Conservation (phyloP, 2,888 invertebrate genomes). For the Campoletis raptor region DNA sequence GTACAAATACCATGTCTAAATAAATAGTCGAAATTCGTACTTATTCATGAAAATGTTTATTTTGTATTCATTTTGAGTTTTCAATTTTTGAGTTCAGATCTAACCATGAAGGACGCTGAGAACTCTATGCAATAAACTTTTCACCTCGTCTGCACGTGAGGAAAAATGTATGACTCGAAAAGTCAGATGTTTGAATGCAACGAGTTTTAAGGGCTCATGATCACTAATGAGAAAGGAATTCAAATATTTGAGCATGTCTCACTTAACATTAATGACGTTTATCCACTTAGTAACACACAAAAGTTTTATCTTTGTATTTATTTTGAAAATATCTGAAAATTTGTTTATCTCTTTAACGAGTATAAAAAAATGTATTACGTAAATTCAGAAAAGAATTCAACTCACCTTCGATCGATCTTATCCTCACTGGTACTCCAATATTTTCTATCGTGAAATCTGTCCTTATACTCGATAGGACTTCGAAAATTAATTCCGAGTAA, state of each 20-base stretch:
- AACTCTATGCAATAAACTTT: too few species aligned
- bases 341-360: background rate
- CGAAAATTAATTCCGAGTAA: background rate
- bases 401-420: slow-evolving; percentile 46
- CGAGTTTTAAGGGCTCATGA: background rate
- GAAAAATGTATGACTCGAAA: too few species aligned
- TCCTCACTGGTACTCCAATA: slow-evolving; percentile 18
- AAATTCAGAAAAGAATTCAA: background rate
- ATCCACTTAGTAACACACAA: background rate
- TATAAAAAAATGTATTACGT: background rate
- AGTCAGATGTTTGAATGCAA: background rate
- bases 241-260: background rate
- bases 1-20: too few species aligned
- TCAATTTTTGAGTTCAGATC: too few species aligned
- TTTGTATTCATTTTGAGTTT: too few species aligned
- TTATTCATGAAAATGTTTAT: too few species aligned
- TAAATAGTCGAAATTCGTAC: too few species aligned
- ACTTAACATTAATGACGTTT: too few species aligned
- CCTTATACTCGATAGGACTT: background rate
- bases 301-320: background rate
- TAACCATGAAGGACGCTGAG: too few species aligned
- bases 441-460: background rate
- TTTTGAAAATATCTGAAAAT: background rate
- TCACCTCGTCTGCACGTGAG: too few species aligned
- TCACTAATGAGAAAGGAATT: background rate